Conservation (phyloP, 1,140 invertebrate species). For the Rhopalosiphum padi region DNA sequence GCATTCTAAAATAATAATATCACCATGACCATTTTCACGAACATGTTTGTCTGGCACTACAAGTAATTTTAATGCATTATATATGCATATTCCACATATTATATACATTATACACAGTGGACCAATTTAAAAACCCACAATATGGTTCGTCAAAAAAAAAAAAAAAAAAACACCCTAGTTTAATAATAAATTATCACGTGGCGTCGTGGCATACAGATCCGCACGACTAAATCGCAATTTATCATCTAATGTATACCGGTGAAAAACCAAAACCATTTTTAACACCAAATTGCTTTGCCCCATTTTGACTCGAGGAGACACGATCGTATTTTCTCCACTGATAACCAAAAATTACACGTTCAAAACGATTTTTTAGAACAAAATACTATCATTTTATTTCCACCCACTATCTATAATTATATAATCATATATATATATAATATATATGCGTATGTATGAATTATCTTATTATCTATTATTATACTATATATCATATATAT, state of each 20-base stretch:
- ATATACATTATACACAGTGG: background rate
- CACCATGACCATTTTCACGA: background rate
- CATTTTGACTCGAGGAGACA: background rate
- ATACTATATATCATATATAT: background rate
- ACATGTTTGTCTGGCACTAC: background rate
- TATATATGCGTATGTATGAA: no score
- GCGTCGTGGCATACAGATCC: background rate
- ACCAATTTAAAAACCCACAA: background rate
- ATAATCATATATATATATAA: no score
- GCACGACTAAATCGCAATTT: background rate
- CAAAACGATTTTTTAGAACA: background rate
- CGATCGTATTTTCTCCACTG: background rate
- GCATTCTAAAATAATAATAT: background rate
- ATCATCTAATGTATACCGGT: background rate
- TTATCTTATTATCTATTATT: no score
- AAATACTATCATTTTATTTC: background rate
- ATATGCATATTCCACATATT: background rate
- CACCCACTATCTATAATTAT: no score
- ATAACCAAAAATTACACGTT: background rate
- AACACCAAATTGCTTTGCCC: background rate
- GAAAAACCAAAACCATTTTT: background rate
- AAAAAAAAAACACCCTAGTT: background rate
- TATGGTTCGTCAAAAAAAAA: background rate
- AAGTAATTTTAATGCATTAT: background rate
- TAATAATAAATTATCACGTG: background rate